Evolutionary conservation across 2,888 invertebrate species (phyloP).

Genomic region (Globia sparganii): DNA sequence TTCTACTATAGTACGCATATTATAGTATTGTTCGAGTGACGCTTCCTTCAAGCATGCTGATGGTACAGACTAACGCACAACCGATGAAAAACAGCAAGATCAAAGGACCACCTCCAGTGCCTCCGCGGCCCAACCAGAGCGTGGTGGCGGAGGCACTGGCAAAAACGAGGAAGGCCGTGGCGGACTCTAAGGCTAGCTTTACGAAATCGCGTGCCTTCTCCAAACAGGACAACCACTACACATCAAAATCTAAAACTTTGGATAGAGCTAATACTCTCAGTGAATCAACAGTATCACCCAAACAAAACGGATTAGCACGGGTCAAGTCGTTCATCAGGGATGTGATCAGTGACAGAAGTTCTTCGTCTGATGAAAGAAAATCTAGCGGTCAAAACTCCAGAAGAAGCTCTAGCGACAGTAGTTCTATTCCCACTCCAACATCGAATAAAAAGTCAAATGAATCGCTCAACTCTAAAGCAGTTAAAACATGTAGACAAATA

Average conservation of each 20-base stretch:
- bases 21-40: slow-evolving; percentile 89
- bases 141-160: slow-evolving; percentile 93
- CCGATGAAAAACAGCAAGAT: slow-evolving; percentile 88
- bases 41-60: slow-evolving; percentile 86
- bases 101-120: slow-evolving; percentile 94
- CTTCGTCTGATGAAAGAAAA: slow-evolving; percentile 86
- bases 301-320: slow-evolving; percentile 88
- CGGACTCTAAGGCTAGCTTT: slow-evolving; percentile 86
- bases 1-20: slow-evolving; percentile 86
- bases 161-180: slow-evolving; percentile 91
- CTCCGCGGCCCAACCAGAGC: slow-evolving; percentile 94
- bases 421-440: slow-evolving; percentile 80
- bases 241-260: slow-evolving; percentile 83
- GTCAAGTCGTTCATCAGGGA: slow-evolving; percentile 89
- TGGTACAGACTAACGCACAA: slow-evolving; percentile 91
- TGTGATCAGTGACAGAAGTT: slow-evolving; percentile 89
- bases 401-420: slow-evolving; percentile 87
- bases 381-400: slow-evolving; percentile 87
- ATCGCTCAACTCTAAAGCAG: slow-evolving; percentile 87
- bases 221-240: slow-evolving; percentile 79
- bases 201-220: slow-evolving; percentile 84
- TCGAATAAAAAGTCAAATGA: slow-evolving; percentile 85
- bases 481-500: slow-evolving; percentile 89
- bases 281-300: slow-evolving; percentile 83
- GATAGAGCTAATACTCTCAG: slow-evolving; percentile 80